Evolutionary conservation across 2,113 vertebrate species (phyloP).

Genomic region (Osmerus eperlanus): DNA sequence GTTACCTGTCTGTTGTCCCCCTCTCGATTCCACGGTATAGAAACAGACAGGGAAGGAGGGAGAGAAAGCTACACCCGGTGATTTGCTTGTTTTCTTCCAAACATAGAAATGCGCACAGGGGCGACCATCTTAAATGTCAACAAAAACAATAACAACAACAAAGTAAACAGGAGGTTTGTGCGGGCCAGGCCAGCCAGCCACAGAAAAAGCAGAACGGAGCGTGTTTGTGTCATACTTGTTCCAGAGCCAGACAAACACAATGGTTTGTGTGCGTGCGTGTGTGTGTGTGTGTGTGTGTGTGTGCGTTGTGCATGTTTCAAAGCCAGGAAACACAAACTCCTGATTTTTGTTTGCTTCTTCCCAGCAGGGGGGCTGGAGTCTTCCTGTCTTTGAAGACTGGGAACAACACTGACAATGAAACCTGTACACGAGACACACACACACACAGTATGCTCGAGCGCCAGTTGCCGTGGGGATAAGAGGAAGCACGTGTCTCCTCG

Average conservation of each 20-base stretch:
- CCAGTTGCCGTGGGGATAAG: constrained; percentile 1
- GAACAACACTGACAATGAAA: constrained; percentile 11
- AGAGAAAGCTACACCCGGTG: neutral
- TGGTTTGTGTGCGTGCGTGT: neutral
- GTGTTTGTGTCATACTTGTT: neutral
- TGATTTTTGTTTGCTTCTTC: constrained; percentile 1
- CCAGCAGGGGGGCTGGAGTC: neutral
- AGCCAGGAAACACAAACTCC: constrained; percentile 4
- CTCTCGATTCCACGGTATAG: too few relatives aligned
- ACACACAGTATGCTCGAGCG: neutral
- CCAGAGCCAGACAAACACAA: neutral
- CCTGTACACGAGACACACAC: neutral
- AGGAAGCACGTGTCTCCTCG: neutral
- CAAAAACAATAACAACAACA: constrained; percentile 20
- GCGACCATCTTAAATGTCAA: constrained; percentile 36
- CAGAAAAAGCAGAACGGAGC: neutral
- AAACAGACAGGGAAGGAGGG: too few relatives aligned
- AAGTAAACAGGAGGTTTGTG: constrained; percentile 18
- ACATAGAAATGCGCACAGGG: neutral
- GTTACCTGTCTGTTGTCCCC: too few relatives aligned
- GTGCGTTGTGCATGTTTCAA: neutral
- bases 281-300: neutral
- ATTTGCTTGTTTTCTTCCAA: constrained; percentile 6
- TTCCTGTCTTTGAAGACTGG: neutral
- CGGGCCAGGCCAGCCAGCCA: constrained; percentile 16